Base-by-base conservation (phyloP, 2,797 vertebrate species). In the Sebastes trivittatus region DNA sequence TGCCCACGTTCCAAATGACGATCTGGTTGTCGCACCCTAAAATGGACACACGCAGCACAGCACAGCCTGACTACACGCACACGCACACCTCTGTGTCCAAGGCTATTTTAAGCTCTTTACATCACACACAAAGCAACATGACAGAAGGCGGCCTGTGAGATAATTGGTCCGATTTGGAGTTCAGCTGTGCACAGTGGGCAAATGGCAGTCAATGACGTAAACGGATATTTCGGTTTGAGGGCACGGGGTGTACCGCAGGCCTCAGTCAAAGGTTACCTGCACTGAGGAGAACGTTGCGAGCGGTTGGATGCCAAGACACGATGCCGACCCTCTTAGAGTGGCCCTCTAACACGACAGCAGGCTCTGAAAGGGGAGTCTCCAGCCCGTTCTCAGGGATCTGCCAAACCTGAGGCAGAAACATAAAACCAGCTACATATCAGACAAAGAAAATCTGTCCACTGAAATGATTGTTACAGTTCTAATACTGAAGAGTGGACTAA, bases 241-340 rank as follows among this genome's bases (percentile, higher is more conserved):
- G 34, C 13, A 49, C 5, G 0, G 16, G 14, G 2, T 9, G 55
- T 2, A 49, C 9, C 54, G 13, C 13, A 16, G 23, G 71, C 29
- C 36, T 25, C 38, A 25, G 70, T 27, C 20, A 54, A 61, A 74
- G 49, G 55, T 81, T 94, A 99, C 98, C 98, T 95, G 98, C 98
- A 0, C 98, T 99, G 59, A 99, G 97, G 84, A 99, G 96, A 70
- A 99, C 96, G 0, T 99, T 99, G 75, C 97, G 97, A 1, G 97
- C 97, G 0, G 98, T 99, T 0, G 98, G 98, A 38, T 99, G 98
- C 98, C 98, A 99, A 32, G 97, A 96, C 82, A 99, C 97, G 0
- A 99, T 99, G 90, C 98, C 98, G 0, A 99, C 98, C 71, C 98
- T 94, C 93, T 99, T 99, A 9, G 98, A 98, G 91, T 99, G 98